Percentiles rank a stretch among this genome's conserved stretches.
phyloP scores from a whole-genome alignment of 2,113 vertebrate genomes.

The Phrynosoma blainvillii region DNA sequence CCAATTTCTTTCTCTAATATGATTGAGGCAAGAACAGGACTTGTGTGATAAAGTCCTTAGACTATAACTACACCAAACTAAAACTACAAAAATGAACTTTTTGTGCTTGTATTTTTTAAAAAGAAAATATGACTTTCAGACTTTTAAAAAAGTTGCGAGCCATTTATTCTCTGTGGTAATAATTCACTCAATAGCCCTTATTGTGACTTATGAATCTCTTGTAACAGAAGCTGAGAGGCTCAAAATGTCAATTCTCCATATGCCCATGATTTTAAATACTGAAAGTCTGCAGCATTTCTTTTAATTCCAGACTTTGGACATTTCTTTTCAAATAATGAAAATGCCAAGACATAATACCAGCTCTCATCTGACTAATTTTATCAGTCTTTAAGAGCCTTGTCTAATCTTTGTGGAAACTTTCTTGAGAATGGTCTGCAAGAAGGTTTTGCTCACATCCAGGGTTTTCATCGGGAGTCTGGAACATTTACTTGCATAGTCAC shows the following conservation, averaged over 20 bases:
- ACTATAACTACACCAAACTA: not conserved
- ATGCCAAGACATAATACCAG: slow-evolving; percentile 47
- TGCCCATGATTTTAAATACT: slow-evolving; percentile 21
- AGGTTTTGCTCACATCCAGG: not conserved
- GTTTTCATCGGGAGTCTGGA: not conserved
- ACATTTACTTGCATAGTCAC: not conserved
- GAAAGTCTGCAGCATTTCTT: slow-evolving; percentile 41
- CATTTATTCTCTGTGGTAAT: not conserved
- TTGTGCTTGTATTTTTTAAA: not conserved
- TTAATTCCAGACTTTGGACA: slow-evolving; percentile 13
- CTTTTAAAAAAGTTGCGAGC: slow-evolving; percentile 20
- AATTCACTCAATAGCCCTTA: not conserved
- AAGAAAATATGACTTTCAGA: fast-evolving
- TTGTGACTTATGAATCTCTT: slow-evolving; percentile 27
- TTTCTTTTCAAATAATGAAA: slow-evolving; percentile 44
- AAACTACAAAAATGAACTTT: too few relatives aligned
- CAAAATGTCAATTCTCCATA: slow-evolving; percentile 43
- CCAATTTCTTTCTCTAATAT: too few relatives aligned
- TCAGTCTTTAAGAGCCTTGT: slow-evolving; percentile 25
- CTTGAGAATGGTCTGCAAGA: not conserved
- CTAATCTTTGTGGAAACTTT: not conserved
- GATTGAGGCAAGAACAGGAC: too few relatives aligned
- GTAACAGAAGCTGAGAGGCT: slow-evolving; percentile 34
- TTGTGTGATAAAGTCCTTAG: too few relatives aligned
- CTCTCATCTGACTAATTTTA: slow-evolving; percentile 38